Evolutionary conservation across 2,113 vertebrate species (phyloP), one percentile per base, ranked within the genome.

Genomic region (Orcinus orca): DNA sequence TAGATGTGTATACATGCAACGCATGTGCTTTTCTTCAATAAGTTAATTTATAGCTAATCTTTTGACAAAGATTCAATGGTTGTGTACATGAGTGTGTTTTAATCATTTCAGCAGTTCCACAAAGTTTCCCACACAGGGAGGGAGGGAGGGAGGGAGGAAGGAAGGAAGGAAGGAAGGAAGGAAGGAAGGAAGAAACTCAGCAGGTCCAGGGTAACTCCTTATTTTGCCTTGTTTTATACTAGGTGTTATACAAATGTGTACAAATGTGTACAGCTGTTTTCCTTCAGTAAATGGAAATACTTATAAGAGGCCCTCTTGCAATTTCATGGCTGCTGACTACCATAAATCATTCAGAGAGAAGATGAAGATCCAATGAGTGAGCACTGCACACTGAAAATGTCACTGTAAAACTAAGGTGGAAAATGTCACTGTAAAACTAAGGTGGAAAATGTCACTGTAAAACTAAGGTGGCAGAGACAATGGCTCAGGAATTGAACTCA

Each of bases 321-420:
- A 55, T 33, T 90, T 89, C 44, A 77, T 25, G 8, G 50, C 36
- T 70, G 60, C 58, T 93, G 21, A 55, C 31, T 44, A 6, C 36
- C 0, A 0, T 1, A 47, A 79, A 1, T 21, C 17, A 9, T 26
- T 74, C 55, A 50, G 29, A 70, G 38, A 80, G 23, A 71, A 38
- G 68, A 25, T 33, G 17, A 58, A 50, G 41, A 58, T 81, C 12
- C 26, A 8, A 9, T 7, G 12, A 92, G 85, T 25, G 31, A 26
- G 31, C 36, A 14, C 1, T 21, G 11, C 13, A 5, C 1, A 0
- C 5, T 62, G 53, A n/a, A 97, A 33, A 91, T 14, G 67, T 36
- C 67, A 68, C 7, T 58, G 55, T 44, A 41, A 88, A 96, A 33
- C 36, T 33, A 1, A 38, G 31, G 6, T 63, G 68, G 53, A n/a